These are phyloP conservation scores for Hippocampus comes DNA, from an alignment of 2,113 vertebrate genomes.

Conservation along the genomic window DNA sequence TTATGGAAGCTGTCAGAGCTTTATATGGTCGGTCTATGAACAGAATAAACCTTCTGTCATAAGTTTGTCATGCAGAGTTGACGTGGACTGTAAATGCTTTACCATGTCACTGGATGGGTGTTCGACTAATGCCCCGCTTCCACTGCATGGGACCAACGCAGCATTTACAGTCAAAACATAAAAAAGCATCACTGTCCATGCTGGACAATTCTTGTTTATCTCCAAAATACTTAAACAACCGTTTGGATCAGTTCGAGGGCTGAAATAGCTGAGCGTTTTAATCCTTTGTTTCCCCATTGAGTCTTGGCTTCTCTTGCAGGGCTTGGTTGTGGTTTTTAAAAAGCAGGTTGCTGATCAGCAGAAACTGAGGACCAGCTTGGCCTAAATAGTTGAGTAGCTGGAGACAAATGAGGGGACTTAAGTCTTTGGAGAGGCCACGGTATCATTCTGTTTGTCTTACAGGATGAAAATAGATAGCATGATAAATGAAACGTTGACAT, in stretches of 20 bases:
- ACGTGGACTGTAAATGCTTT: conserved; percentile 22
- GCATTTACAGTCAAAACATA: background rate
- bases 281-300: conserved; percentile 23
- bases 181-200: background rate
- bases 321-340: conserved; percentile 37
- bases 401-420: conserved; percentile 6
- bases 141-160: background rate
- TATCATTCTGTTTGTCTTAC: conserved; percentile 22
- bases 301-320: conserved; percentile 38
- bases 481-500: conserved; percentile 13
- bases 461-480: conserved; percentile 3
- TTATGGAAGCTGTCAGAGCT: conserved; percentile 14
- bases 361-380: conserved; percentile 33
- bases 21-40: conserved; percentile 27
- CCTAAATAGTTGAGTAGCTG: conserved; percentile 27
- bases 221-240: conserved; percentile 44
- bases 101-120: no score
- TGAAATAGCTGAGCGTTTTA: conserved; percentile 50
- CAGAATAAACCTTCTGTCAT: background rate
- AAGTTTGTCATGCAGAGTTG: conserved; percentile 3
- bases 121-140: background rate
- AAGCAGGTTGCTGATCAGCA: conserved; percentile 58
- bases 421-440: conserved; percentile 23
- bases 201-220: conserved; percentile 41
- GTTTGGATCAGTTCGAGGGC: conserved; percentile 46